phyloP scores from a whole-genome alignment of 2,888 invertebrate genomes.

The Macaria liturata region DNA sequence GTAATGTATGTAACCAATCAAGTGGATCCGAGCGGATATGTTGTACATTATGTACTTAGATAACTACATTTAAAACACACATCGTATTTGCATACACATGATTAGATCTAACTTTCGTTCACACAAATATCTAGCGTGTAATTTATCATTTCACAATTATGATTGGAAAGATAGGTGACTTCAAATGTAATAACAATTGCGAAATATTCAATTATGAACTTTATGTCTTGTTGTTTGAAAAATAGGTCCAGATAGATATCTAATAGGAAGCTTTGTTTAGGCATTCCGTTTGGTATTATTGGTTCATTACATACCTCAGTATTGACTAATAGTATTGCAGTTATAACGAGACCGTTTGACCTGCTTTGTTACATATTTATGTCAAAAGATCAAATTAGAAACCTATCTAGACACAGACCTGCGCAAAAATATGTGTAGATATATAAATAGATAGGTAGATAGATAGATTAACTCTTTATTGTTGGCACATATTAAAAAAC shows the following conservation, averaged over 20 bases:
- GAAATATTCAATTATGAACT: constrained; percentile 34
- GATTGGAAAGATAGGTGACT: constrained; percentile 29
- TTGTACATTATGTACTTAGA: constrained; percentile 2
- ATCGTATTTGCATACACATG: constrained; percentile 36
- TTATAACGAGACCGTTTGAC: constrained; percentile 6
- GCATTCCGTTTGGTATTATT: constrained; percentile 23
- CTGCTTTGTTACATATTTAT: constrained; percentile 7
- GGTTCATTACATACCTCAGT: constrained; percentile 22
- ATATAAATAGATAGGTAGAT: too few relatives aligned
- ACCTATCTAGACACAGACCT: neutral
- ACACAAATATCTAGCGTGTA: constrained; percentile 26
- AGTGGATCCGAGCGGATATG: constrained; percentile 17
- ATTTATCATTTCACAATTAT: constrained; percentile 35
- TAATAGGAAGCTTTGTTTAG: constrained; percentile 26
- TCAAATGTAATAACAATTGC: constrained; percentile 30
- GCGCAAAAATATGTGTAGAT: too few relatives aligned
- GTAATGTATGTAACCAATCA: constrained; percentile 8
- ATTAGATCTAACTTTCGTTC: constrained; percentile 35
- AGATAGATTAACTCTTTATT: too few relatives aligned
- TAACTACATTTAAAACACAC: constrained; percentile 16
- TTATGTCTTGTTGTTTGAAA: constrained; percentile 26
- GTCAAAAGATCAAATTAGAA: constrained; percentile 9
- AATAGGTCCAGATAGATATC: constrained; percentile 27
- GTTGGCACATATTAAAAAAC: too few relatives aligned
- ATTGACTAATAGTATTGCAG: constrained; percentile 15